A percentile compares a stretch with the other conserved stretches of the same genome.
These are phyloP conservation scores for Myopa testacea DNA, from an alignment of 2,888 invertebrate genomes.

Conservation along the genomic window DNA sequence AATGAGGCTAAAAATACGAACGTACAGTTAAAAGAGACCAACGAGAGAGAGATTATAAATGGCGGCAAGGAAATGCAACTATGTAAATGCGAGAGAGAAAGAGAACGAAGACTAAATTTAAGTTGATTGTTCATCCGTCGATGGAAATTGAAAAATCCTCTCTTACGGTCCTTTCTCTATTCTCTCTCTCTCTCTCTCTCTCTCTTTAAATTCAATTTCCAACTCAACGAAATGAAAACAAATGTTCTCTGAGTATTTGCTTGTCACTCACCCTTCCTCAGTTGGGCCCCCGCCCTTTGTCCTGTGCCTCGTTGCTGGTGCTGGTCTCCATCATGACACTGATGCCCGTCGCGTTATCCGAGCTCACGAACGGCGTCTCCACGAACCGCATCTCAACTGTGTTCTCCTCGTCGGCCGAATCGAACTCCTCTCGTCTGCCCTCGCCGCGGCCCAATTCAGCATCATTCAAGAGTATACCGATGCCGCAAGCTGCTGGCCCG, in stretches of 20 bases:
- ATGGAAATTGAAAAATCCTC: no score
- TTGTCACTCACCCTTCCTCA: slow-evolving; percentile 61
- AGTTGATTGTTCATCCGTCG: no score
- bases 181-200: no score
- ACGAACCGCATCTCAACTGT: slow-evolving; percentile 64
- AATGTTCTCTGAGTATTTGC: not conserved
- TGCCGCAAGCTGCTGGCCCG: slow-evolving; percentile 36
- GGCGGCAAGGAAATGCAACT: no score
- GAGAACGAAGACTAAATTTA: no score
- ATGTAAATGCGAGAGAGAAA: no score
- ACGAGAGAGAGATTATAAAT: no score
- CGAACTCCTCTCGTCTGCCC: slow-evolving; percentile 51
- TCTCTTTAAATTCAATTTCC: no score
- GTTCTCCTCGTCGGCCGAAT: slow-evolving; percentile 65
- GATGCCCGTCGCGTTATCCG: slow-evolving; percentile 63
- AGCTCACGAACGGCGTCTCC: slow-evolving; percentile 66
- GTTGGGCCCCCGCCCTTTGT: slow-evolving; percentile 51
- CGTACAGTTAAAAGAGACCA: no score
- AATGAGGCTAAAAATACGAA: no score
- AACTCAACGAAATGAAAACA: no score
- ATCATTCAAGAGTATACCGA: slow-evolving; percentile 60
- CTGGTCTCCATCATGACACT: slow-evolving; percentile 62
- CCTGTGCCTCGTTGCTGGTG: slow-evolving; percentile 48
- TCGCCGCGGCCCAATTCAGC: slow-evolving; percentile 55
- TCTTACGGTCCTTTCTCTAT: no score